phyloP scores from a whole-genome alignment of 1,140 invertebrate genomes.

The Aphis gossypii region DNA sequence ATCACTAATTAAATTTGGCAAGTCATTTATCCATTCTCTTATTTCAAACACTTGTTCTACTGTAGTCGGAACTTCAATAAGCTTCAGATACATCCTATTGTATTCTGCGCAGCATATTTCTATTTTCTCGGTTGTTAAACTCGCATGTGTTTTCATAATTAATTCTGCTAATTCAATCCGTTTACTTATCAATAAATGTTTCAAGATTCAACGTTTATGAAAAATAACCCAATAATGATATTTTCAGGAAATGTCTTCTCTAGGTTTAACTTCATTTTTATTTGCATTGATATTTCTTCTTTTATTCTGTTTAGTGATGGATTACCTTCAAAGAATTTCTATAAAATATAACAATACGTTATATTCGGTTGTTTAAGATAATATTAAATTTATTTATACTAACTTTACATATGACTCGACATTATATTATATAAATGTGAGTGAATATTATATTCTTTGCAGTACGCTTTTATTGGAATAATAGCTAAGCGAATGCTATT shows the following conservation, averaged over 20 bases:
- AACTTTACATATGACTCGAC: background rate
- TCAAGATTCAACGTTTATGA: background rate
- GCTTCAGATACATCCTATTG: constrained; percentile 67
- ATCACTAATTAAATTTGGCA: constrained; percentile 71
- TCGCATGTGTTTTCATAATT: background rate
- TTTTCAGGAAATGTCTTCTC: background rate
- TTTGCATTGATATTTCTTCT: constrained; percentile 16
- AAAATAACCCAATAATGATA: background rate
- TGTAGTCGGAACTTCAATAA: constrained; percentile 70
- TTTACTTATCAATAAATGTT: background rate
- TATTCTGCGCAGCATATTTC: constrained; percentile 62
- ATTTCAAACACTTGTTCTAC: constrained; percentile 79
- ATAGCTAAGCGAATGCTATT: background rate
- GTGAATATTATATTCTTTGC: background rate
- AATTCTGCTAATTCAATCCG: constrained; percentile 1
- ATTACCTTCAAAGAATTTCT: background rate
- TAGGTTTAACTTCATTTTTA: background rate
- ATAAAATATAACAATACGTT: background rate
- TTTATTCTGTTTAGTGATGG: background rate
- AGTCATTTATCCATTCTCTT: constrained; percentile 78
- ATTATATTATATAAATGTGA: background rate
- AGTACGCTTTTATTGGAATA: background rate
- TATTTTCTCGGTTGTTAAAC: background rate
- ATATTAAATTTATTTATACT: background rate
- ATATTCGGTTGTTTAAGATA: background rate